phyloP scores from a whole-genome alignment of 2,113 vertebrate genomes.

The Ictalurus furcatus region DNA sequence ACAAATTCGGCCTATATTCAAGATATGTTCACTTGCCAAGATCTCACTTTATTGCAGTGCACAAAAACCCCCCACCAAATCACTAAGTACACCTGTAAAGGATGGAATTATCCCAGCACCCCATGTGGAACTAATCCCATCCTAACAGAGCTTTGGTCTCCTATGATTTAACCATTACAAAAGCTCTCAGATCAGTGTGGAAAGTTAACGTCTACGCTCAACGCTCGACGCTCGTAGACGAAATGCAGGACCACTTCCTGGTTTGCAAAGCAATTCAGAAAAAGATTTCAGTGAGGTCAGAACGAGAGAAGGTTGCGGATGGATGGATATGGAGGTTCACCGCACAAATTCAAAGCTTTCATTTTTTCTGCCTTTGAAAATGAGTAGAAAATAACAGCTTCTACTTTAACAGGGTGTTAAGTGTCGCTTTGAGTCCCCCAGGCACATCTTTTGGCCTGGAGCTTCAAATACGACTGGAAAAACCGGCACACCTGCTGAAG shows the following conservation, averaged over 20 bases:
- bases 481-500: background rate
- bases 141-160: background rate
- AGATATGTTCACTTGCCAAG: background rate
- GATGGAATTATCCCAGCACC: constrained; percentile 8
- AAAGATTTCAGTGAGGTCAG: background rate
- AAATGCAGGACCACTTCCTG: background rate
- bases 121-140: constrained; percentile 18
- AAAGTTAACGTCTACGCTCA: background rate
- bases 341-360: background rate
- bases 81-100: constrained; percentile 21
- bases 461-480: background rate
- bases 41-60: background rate
- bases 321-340: background rate
- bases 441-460: background rate
- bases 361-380: background rate
- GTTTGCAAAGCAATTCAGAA: background rate
- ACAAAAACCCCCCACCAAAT: background rate
- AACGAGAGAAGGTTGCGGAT: background rate
- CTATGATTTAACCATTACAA: background rate
- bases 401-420: background rate
- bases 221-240: no score
- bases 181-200: background rate
- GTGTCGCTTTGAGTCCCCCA: background rate
- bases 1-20: background rate
- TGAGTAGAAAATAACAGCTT: background rate